Conservation (phyloP, 2,797 vertebrate genomes). For the Tarsius wallacei region DNA sequence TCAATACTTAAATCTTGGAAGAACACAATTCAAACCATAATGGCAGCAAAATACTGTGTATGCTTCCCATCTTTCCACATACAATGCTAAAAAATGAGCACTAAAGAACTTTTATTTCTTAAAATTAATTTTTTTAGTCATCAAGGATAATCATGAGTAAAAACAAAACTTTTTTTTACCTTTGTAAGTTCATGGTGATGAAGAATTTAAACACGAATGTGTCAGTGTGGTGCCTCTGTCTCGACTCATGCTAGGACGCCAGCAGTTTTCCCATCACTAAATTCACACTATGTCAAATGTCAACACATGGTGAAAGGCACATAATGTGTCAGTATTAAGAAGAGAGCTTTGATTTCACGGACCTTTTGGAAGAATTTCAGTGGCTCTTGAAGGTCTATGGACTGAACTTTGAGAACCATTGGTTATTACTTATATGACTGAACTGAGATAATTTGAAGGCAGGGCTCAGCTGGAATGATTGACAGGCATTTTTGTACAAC, state of each 20-base stretch:
- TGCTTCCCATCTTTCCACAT: not conserved
- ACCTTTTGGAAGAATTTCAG: not conserved
- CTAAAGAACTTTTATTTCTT: not conserved
- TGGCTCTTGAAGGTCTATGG: not conserved
- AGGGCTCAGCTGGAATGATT: not conserved
- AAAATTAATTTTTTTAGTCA: slow-evolving; percentile 20
- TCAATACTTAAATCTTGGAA: not conserved
- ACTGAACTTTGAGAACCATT: not conserved
- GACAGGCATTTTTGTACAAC: not conserved
- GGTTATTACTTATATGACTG: not conserved
- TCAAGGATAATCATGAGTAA: not conserved
- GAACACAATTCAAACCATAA: not conserved
- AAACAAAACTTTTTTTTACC: not conserved
- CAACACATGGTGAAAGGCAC: not conserved
- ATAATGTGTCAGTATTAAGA: not conserved
- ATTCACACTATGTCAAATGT: not conserved
- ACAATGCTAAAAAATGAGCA: not conserved
- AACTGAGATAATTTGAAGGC: not conserved
- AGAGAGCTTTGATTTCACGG: not conserved
- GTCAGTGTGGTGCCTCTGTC: not conserved
- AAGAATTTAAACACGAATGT: not conserved
- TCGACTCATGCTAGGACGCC: not conserved
- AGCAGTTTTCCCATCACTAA: not conserved
- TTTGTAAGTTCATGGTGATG: not conserved
- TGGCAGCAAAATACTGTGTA: not conserved